Evolutionary conservation across 2,888 invertebrate genomes (phyloP).

Genomic region (Argyresthia goedartella): DNA sequence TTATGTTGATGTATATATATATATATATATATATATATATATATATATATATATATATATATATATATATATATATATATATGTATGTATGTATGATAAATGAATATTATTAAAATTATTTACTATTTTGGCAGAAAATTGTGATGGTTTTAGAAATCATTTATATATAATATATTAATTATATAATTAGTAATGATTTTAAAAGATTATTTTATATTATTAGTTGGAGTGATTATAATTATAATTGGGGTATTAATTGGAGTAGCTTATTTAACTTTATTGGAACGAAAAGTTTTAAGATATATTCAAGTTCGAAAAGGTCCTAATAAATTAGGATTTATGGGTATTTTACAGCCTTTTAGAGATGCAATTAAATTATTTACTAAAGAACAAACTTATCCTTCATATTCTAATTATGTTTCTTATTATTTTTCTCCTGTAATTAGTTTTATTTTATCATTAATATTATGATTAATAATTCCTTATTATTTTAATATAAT

Average conservation of each 20-base stretch:
- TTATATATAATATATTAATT: conserved; percentile 60
- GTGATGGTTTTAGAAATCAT: conserved; percentile 80
- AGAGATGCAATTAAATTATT: conserved; percentile 81
- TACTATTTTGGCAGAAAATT: conserved; percentile 77
- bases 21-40: conserved; percentile 17
- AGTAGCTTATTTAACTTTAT: conserved; percentile 79
- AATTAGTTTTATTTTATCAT: conserved; percentile 70
- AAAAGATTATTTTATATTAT: conserved; percentile 48
- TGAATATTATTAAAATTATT: conserved; percentile 2
- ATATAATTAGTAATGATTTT: conserved; percentile 70
- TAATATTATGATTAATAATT: conserved; percentile 70
- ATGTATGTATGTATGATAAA: conserved; percentile 10
- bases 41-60: conserved; percentile 23
- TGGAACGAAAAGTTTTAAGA: conserved; percentile 79
- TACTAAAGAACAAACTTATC: conserved; percentile 73
- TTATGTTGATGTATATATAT: conserved; percentile 45
- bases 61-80: conserved; percentile 21
- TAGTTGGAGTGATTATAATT: conserved; percentile 60
- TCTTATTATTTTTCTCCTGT: conserved; percentile 73
- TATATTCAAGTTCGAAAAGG: conserved; percentile 82
- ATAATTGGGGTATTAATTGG: conserved; percentile 73
- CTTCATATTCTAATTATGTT: conserved; percentile 70
- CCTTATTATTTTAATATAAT: conserved; percentile 68
- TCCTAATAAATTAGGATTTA: conserved; percentile 76
- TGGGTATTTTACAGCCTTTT: conserved; percentile 78